Evolutionary conservation across 2,113 vertebrate genomes (phyloP), one percentile per base, ranked within the genome.

Genomic region (Salvelinus sp.): DNA sequence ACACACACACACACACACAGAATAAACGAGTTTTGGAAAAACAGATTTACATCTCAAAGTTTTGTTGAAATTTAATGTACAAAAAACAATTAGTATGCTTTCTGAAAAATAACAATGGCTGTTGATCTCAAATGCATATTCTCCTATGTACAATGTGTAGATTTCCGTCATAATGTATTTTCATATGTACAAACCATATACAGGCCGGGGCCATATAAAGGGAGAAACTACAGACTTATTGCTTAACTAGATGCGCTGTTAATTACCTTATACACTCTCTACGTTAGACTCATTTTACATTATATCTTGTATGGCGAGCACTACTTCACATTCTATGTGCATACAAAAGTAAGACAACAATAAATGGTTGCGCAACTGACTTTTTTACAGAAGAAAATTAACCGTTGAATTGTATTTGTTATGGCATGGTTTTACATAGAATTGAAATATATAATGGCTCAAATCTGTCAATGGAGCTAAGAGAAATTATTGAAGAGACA

Each of bases 31-130:
- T 54, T 18, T 16, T 54, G 12, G 12, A 54, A 54, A 54, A 54
- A 54, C 18, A 27, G n/a, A n/a, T 14, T 60, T 38, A 73, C 82
- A 28, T 72, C 80, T 81, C 70, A 76, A 86, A 85, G 77, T 81
- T 54, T 75, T 44, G 44, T 67, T 86, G 76, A 76, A 88, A 86
- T 92, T 91, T 88, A 91, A 87, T 93, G 90, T 93, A 94, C 91
- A 93, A 94, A 83, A 93, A 93, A 91, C 88, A 92, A 87, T 75
- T 88, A 74, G 28, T 30, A 88, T 89, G 88, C 91, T 77, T 86
- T 92, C 87, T 91, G 91, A 93, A 94, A 94, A 93, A 92, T 92
- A 94, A 92, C 89, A 83, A 88, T 88, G 87, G 90, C 88, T 89
- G 91, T 87, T 90, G 84, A 89, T 83, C 90, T 90, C 77, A 86